These are phyloP conservation scores for Rousettus madagascariensis DNA, from an alignment of 2,797 vertebrate species.

Conservation along the genomic window DNA sequence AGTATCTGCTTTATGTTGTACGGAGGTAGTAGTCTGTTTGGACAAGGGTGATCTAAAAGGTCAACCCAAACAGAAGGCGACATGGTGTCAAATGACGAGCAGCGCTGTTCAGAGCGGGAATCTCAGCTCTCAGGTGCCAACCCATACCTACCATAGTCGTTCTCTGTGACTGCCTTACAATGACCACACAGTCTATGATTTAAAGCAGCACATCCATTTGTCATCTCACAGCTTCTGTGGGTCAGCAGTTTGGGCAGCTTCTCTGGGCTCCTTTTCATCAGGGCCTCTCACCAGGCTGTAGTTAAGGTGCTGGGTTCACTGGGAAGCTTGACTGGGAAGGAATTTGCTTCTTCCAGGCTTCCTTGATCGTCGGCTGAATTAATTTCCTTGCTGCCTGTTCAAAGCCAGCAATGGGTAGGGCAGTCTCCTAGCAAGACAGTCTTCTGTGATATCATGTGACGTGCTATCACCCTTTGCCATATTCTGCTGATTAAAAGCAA, in stretches of 20 bases:
- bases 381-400: neutral
- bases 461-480: neutral
- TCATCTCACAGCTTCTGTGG: neutral
- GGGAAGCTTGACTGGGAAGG: neutral
- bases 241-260: neutral
- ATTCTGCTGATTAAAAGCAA: neutral
- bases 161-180: neutral
- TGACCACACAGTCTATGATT: neutral
- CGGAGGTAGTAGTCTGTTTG: neutral
- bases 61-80: rapidly evolving
- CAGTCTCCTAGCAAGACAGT: neutral
- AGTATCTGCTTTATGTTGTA: neutral
- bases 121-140: neutral
- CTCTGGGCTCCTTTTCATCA: neutral
- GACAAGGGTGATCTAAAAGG: neutral
- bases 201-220: neutral
- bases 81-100: neutral
- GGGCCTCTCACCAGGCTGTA: neutral
- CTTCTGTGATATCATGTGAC: neutral
- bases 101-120: neutral
- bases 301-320: neutral
- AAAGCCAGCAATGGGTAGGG: neutral
- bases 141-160: neutral
- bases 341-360: neutral
- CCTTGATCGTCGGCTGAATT: neutral